Evolutionary conservation across 1,140 invertebrate genomes (phyloP), one percentile per base, ranked within the genome.

Genomic region (Zophobas atratus): DNA sequence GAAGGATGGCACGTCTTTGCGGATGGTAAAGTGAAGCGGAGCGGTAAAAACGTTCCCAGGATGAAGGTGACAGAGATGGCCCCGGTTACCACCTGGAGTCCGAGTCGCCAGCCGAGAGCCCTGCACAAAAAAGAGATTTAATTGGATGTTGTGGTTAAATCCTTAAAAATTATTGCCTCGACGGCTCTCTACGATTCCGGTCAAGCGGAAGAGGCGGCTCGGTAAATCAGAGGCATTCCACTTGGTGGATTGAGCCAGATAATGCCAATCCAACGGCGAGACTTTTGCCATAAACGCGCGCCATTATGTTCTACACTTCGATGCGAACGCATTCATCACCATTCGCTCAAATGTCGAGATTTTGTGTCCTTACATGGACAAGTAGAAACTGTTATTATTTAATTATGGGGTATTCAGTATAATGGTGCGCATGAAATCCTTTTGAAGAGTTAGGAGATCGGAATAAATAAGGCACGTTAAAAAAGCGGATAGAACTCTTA

Each of bases 11-110:
- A 55, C 96, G 89, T 76, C 96, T 86, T 84, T 97, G 95, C 0
- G 95, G 96, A 87, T 97, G 96, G 83, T 97, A 97, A 0, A 97
- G 88, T 0, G 95, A 96, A 0, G 95, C 95, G 4, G 95, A 96
- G 20, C 96, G 91, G 85, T 97, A 97, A 87, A 87, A 96, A 95
- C 1, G 94, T 95, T 32, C 95, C 96, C 5, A 97, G 88, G 81
- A 97, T 92, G 85, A 97, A 97, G 0, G 94, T 96, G 2, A 94
- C 87, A 78, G 96, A 95, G 6, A 96, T 91, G 1, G 94, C 90
- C 8, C 94, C 94, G 0, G 96, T 96, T 1, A 97, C 92, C 48
- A 94, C 92, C 86, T 97, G 96, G 32, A 97, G 90, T 34, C 95
- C 95, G 72, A 96, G 86, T 80, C 94, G 90, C 95, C 96, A 97